phyloP scores from a whole-genome alignment of 2,113 vertebrate genomes.

The Erpornis zantholeuca region DNA sequence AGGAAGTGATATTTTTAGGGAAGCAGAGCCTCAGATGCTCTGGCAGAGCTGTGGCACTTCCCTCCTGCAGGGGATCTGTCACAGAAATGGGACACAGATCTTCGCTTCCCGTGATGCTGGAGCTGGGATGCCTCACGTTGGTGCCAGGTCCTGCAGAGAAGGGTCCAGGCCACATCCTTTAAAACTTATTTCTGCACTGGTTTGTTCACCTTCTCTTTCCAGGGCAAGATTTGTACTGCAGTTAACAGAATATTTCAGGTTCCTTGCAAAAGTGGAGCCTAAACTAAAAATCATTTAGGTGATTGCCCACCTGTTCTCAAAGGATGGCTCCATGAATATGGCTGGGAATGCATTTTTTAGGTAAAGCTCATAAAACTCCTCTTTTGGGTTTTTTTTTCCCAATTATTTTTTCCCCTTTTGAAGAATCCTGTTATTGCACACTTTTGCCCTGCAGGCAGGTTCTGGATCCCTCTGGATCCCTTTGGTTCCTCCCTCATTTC shows the following conservation, averaged over 20 bases:
- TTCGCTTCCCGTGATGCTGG: fast-evolving
- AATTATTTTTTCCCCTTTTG: neutral
- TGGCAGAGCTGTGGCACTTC: neutral
- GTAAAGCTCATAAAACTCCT: neutral
- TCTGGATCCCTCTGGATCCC: neutral
- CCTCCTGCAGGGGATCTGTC: neutral
- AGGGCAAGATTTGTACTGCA: neutral
- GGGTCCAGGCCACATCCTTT: neutral
- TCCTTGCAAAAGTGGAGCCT: neutral
- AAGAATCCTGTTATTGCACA: fast-evolving
- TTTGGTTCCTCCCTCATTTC: neutral
- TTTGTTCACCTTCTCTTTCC: neutral
- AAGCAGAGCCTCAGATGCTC: fast-evolving
- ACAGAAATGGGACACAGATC: neutral
- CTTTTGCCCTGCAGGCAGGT: neutral
- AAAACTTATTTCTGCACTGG: neutral
- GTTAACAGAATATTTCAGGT: neutral
- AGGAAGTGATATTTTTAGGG: neutral
- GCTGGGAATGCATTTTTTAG: neutral
- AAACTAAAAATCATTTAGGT: neutral
- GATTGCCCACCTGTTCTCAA: neutral
- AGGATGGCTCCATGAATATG: neutral
- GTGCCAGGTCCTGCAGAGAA: neutral
- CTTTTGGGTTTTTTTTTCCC: too few relatives aligned
- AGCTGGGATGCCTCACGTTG: neutral